A percentile compares a stretch with the other conserved stretches of the same genome.
Conservation (phyloP, 2,888 invertebrate genomes). For the Aphidius colemani region DNA sequence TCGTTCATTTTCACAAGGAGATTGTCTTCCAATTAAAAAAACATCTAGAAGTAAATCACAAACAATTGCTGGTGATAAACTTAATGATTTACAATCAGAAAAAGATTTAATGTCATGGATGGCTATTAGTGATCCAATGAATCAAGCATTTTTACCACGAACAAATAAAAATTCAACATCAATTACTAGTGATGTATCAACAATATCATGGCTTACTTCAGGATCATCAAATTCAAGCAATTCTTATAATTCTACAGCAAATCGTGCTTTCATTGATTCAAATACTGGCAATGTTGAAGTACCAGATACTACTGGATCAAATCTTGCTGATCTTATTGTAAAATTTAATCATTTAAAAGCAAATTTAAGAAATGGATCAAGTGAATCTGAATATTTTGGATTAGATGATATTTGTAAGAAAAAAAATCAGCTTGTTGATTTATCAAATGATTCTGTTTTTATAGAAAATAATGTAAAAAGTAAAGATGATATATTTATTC, state of each 20-base stretch:
- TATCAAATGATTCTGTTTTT: conserved; percentile 45
- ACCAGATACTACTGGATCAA: conserved; percentile 18
- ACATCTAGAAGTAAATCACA: conserved; percentile 31
- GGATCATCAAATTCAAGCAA: conserved; percentile 33
- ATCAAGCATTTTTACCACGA: conserved; percentile 35
- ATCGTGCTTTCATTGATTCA: conserved; percentile 44
- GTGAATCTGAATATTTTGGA: not conserved
- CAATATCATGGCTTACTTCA: conserved; percentile 40
- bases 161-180: conserved; percentile 37
- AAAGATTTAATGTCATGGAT: conserved; percentile 26
- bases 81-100: conserved; percentile 1
- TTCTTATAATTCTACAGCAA: conserved; percentile 41
- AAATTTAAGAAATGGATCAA: conserved; percentile 21
- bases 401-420: not conserved
- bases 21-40: conserved; percentile 31
- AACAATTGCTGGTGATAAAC: conserved; percentile 35
- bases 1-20: conserved; percentile 43
- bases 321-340: conserved; percentile 14
- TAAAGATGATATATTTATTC: conserved; percentile 37
- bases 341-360: conserved; percentile 15
- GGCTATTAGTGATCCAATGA: conserved; percentile 39
- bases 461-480: conserved; percentile 28
- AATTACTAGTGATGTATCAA: conserved; percentile 45
- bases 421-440: not conserved
- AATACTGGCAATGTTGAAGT: conserved; percentile 40